phyloP scores from a whole-genome alignment of 2,797 vertebrate species.

The Phoebastria nigripes region DNA sequence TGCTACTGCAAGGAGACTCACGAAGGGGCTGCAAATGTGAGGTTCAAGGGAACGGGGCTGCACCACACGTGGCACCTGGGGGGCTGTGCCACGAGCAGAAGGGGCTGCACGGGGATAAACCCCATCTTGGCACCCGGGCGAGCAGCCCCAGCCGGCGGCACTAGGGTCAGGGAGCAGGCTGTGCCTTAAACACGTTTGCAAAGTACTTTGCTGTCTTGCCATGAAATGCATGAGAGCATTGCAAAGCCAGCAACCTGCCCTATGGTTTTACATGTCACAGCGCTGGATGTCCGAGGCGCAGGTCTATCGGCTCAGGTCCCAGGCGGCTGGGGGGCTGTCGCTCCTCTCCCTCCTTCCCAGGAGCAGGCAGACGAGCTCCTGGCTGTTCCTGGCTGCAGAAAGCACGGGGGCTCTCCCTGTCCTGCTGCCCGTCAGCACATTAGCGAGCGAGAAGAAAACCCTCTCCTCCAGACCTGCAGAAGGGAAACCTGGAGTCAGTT shows the following conservation, averaged over 20 bases:
- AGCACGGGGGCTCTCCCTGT: not conserved
- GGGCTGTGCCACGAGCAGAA: not conserved
- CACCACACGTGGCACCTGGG: not conserved
- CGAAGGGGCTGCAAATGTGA: not conserved
- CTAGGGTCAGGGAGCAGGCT: not conserved
- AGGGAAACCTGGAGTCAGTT: slow-evolving; percentile 50
- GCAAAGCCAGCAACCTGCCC: not conserved
- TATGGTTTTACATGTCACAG: accelerated
- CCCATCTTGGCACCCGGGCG: accelerated
- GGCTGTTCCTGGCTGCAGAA: not conserved
- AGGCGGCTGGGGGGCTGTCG: not conserved
- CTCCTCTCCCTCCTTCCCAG: not conserved
- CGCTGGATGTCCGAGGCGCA: not conserved
- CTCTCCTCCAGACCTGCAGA: not conserved
- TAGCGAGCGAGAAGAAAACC: not conserved
- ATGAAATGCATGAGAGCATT: accelerated
- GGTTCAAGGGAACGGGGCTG: not conserved
- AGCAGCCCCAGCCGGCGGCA: not conserved
- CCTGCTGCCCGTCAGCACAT: not conserved
- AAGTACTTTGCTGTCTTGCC: not conserved
- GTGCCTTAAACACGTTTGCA: accelerated
- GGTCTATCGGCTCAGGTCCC: not conserved
- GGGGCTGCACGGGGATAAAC: not conserved
- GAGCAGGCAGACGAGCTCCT: not conserved
- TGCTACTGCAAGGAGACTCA: not conserved